Evolutionary conservation across 2,888 invertebrate species (phyloP), one percentile per base, ranked within the genome.

Genomic region (Drosophila flavopinicola): DNA sequence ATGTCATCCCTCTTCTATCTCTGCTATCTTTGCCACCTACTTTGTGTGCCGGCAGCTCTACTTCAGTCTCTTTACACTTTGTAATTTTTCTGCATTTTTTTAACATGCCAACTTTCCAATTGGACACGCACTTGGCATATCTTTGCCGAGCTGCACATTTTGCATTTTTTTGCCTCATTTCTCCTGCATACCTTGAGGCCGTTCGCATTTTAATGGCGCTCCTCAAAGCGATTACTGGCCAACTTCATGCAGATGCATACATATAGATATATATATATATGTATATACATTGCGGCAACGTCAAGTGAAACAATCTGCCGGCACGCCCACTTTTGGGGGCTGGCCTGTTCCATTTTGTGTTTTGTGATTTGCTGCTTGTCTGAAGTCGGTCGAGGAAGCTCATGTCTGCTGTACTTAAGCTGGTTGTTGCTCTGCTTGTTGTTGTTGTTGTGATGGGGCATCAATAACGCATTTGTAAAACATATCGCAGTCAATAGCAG

Each of bases 381-480:
- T 72, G 64, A 64, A 35, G 61, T 25, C 77, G 65, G 60, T 53
- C 39, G 53, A 58, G 52, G 35, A 45, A 51, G 35, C 56, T 52
- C 27, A 20, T 53, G 49, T 39, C 44, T 47, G 47, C 24, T 38
- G 27, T 51, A 44, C 35, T 37, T 49, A 51, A 24, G 49, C 52
- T 56, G 25, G 49, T 42, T 39, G 20, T 17, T 35, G 38, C 6
- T 27, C 25, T 15, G 47, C 10, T 24, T 32, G 25, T 32, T 38
- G 35, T 11, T 41, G 57, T 20, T 51, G 59, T 45, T 32, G 54
- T 66, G 67, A 49, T 63, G 66, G 20, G 75, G 75, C 82, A 86
- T 84, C 83, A 79, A 83, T 82, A 84, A 61, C 80, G 58, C 86
- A 82, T 86, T 85, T 82, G 80, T 85, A 85, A 63, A 70, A 73